A percentile compares a stretch with the other conserved stretches of the same genome.
phyloP scores from a whole-genome alignment of 2,797 vertebrate species.

The Falco biarmicus region DNA sequence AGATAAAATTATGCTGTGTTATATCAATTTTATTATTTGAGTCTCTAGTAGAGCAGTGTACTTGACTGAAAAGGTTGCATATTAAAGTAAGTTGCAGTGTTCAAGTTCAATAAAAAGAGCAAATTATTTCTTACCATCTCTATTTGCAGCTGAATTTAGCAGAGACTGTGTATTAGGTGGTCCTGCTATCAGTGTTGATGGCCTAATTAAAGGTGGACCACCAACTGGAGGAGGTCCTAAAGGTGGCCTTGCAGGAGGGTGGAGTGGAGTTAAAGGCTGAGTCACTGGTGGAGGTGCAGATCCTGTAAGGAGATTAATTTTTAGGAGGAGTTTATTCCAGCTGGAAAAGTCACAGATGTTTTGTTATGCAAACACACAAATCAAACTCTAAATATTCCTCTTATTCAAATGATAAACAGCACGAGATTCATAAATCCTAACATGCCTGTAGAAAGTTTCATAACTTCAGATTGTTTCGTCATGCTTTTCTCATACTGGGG shows the following conservation, averaged over 20 bases:
- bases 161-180: slow-evolving; percentile 68
- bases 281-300: slow-evolving; percentile 77
- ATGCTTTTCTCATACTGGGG: background rate
- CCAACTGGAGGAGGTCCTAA: slow-evolving; percentile 77
- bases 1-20: background rate
- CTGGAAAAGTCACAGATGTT: background rate
- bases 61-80: background rate
- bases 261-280: slow-evolving; percentile 78
- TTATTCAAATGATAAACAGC: background rate
- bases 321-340: background rate
- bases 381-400: background rate
- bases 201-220: slow-evolving; percentile 76
- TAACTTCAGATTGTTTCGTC: background rate
- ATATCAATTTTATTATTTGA: background rate
- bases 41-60: background rate
- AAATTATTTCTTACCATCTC: slow-evolving; percentile 78
- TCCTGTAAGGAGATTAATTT: slow-evolving; percentile 74
- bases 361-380: background rate
- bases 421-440: background rate
- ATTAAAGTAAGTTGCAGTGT: background rate
- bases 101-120: background rate
- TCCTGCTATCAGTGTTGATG: slow-evolving; percentile 68
- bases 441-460: background rate
- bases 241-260: slow-evolving; percentile 77
- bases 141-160: slow-evolving; percentile 69